These are phyloP conservation scores for Chaetura pelagica DNA, from an alignment of 2,113 vertebrate genomes.

Conservation along the genomic window DNA sequence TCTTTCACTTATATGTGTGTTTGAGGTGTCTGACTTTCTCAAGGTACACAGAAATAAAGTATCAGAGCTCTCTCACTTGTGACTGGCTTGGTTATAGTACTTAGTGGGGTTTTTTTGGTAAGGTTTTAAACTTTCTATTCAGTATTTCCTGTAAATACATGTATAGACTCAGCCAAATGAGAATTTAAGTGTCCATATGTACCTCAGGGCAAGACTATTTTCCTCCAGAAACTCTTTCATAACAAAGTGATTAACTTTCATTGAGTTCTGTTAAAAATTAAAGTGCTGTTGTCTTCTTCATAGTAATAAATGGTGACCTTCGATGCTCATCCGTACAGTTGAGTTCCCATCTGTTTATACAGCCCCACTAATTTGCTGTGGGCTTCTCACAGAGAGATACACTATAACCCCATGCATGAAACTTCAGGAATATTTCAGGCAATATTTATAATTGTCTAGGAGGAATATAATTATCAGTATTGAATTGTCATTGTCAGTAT, in stretches of 20 bases:
- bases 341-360: not conserved
- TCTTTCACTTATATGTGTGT: not conserved
- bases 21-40: not conserved
- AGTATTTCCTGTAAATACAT: not conserved
- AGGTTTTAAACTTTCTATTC: not conserved
- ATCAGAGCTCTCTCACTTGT: not conserved
- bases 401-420: not conserved
- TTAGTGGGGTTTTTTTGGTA: not conserved
- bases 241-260: not conserved
- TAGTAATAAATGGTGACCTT: not conserved
- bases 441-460: not conserved
- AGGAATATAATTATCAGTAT: not conserved
- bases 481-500: not conserved
- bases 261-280: not conserved
- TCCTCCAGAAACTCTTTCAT: not conserved
- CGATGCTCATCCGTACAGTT: rapidly evolving
- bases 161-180: not conserved
- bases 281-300: not conserved
- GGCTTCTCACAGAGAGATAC: not conserved
- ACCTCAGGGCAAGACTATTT: not conserved
- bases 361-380: not conserved
- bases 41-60: not conserved
- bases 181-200: not conserved
- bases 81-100: not conserved
- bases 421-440: not conserved